Evolutionary conservation across 2,113 vertebrate genomes (phyloP), one percentile per base, ranked within the genome.

Genomic region (Myotis lucifugus): DNA sequence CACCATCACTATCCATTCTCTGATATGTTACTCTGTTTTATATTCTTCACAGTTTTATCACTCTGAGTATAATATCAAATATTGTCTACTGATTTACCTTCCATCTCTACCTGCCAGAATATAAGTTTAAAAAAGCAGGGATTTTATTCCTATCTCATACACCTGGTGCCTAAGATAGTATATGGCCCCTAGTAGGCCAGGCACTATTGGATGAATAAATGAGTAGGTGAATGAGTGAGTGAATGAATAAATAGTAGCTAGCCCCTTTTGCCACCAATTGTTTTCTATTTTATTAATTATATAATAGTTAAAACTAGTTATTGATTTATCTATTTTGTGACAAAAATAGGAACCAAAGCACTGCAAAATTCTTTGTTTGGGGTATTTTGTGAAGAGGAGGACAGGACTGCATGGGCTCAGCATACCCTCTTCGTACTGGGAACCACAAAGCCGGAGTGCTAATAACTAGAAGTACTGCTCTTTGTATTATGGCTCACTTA

Each of bases 291-390:
- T 83, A 70, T 85, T 82, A 69, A 70, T 88, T 73, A 69, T 82
- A 50, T 82, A 88, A 78, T 48, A 59, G 37, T 73, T 64, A 67
- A 78, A 92, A 19, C 23, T 85, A 34, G n/a, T 87, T 73, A 94
- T 40, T 92, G 23, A 79, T 91, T 66, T 88, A 72, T 79, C 61
- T 15, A 85, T 67, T 42, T 7, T 94, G 29, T 88, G 34, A n/a
- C 46, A 34, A 85, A 95, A 90, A 27, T 8, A 95, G 37, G 40
- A 93, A 92, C 79, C 48, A 95, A 93, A 95, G 54, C n/a, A 77
- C 66, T 72, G 21, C 56, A 72, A 9, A 92, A 66, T 83, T 91
- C n/a, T 92, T 87, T 21, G 29, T 69, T 81, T 87, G 14, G 50
- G 37, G 3, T 67, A 72, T 87, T 93, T 73, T 67, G 4, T 85